Base-by-base conservation (phyloP, 2,888 invertebrate genomes). In the Drosophila demipolita region DNA sequence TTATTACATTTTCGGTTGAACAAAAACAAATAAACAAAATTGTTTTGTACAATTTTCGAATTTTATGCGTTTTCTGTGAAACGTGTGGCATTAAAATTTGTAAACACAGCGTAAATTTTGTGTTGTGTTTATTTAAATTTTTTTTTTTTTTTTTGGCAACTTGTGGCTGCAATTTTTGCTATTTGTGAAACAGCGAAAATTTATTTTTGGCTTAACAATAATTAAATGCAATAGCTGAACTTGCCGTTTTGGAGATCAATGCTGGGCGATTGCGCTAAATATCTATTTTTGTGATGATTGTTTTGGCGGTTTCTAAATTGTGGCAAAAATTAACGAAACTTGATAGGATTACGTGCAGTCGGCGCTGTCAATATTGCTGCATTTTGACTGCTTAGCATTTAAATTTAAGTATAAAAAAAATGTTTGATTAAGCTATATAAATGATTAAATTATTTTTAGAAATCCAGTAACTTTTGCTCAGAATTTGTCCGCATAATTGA, bases 11-110 rank as follows among this genome's bases (percentile, higher is more conserved):
- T 74, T 63, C 58, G 73, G 72, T 73, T 26, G 48, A 58, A 42
- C 60, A 81, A 81, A 82, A 66, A 78, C 72, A 86, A 78, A 78
- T 60, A 83, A 82, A 82, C 66, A 73, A 70, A 57, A 65, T 65
- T 75, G 76, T 80, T 67, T 78, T 67, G 66, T 65, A 6, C 67
- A 66, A 74, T 49, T 64, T 78, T 57, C 35, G 48, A 59, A 74
- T 48, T 81, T 83, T 67, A 81, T 78, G 73, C 38, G 66, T 68
- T 83, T 82, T 80, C 65, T 54, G 62, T 54, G 77, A 76, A 80
- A 80, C 80, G 76, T 80, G 80, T 23, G 71, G 80, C 71, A 78
- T 68, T 75, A 76, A 75, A 80, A 75, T 66, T 53, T 53, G 66
- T 60, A 42, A 71, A 63, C 52, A 64, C 38, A 20, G 6, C 53